Base-by-base conservation (phyloP, 2,797 vertebrate species). In the Sus cebifrons region DNA sequence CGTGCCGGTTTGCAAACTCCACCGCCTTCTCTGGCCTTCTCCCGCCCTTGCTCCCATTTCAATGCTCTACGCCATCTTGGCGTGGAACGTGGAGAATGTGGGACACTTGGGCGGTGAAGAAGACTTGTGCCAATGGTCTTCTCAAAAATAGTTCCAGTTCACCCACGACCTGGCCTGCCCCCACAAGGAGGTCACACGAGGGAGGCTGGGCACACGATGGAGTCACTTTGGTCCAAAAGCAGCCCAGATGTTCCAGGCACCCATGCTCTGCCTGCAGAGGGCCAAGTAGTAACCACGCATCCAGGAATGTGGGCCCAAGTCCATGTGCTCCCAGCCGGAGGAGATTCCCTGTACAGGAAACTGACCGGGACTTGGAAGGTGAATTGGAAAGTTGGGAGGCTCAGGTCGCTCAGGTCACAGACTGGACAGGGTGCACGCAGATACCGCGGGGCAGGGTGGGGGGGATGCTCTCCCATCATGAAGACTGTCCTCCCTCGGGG, bases 161-260 rank as follows among this genome's bases (percentile, higher is more conserved):
- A 78, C 40, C 36, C 16, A 23, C 13, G 65, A 65, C 83, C 88
- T 91, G 54, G 52, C 60, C 67, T 87, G 95, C 21, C 81, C 68
- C 49, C 56, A 10, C 2, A 0, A 6, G 5, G 78, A 91, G 94
- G 78, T 58, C 86, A 74, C 60, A 54, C 68, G 83, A 97, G 64
- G 17, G 44, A 95, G 89, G 10, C 87, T 86, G 81, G 95, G 15
- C 65, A 62, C 81, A n/a, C n/a, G 89, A 60, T 16, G 17, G n/a
- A 89, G 84, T 95, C n/a, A 2, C 56, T 52, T 29, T 60, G 93
- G 16, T 82, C 91, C 90, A 82, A 79, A 52, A 73, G 71, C 78
- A 97, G 27, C 67, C 94, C 96, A 91, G 62, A 91, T 96, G 86
- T 89, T 93, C 90, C 16, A 6, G 21, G 52, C 62, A 84, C n/a